phyloP scores from a whole-genome alignment of 2,888 invertebrate species.

The Ophonus ardosiacus region DNA sequence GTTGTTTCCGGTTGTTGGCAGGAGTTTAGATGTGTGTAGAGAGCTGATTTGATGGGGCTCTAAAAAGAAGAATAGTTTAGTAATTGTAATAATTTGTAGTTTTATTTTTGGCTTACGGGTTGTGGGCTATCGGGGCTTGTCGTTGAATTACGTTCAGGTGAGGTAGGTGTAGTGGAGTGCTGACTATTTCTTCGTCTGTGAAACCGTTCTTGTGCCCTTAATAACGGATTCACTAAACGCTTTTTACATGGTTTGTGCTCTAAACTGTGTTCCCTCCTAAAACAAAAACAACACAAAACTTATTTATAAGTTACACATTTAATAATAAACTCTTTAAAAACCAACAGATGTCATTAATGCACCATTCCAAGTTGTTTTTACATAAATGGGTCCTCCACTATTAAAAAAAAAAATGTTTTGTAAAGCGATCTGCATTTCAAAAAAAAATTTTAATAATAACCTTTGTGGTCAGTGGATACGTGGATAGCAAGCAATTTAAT shows the following conservation, averaged over 20 bases:
- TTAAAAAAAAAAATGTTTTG: too few species aligned
- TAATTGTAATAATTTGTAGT: not conserved
- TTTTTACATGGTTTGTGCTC: conserved; percentile 76
- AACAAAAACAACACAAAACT: conserved; percentile 56
- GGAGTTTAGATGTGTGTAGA: conserved; percentile 80
- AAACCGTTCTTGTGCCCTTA: conserved; percentile 78
- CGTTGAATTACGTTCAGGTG: conserved; percentile 74
- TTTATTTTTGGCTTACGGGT: conserved; percentile 70
- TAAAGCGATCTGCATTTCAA: too few species aligned
- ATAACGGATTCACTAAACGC: conserved; percentile 77
- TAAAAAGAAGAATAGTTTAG: conserved; percentile 67
- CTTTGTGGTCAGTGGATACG: too few species aligned
- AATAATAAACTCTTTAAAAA: too few species aligned
- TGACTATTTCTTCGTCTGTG: conserved; percentile 72
- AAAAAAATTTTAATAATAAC: too few species aligned
- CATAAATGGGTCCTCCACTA: too few species aligned
- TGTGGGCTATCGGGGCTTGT: conserved; percentile 76
- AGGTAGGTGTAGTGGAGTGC: conserved; percentile 74
- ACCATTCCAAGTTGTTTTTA: too few species aligned
- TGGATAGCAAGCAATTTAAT: too few species aligned
- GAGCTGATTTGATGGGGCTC: conserved; percentile 79
- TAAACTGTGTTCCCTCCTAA: conserved; percentile 77
- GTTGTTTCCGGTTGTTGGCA: conserved; percentile 79
- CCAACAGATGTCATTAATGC: too few species aligned
- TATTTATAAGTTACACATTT: too few species aligned